Evolutionary conservation across 2,888 invertebrate species (phyloP).

Genomic region (Drosophila rubida): DNA sequence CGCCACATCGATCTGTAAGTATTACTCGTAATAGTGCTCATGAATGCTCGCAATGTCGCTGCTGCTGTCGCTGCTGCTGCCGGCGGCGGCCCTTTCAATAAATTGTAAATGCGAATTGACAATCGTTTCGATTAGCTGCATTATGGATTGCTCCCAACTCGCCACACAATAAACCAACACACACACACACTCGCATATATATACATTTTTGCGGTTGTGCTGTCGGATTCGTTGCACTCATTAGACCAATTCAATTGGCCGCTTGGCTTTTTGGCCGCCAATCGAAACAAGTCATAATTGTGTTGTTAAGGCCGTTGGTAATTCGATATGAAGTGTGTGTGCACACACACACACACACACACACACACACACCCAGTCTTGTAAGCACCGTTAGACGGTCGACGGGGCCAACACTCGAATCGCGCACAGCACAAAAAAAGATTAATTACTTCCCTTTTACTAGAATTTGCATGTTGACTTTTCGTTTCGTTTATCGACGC

Average conservation of each 20-base stretch:
- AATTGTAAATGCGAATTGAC: conserved; percentile 34
- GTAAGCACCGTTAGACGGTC: conserved; percentile 29
- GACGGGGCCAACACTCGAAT: conserved; percentile 19
- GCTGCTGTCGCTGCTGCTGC: conserved; percentile 15
- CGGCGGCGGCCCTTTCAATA: conserved; percentile 60
- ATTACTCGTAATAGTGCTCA: conserved; percentile 18
- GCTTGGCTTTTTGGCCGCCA: conserved; percentile 49
- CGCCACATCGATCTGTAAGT: conserved; percentile 1
- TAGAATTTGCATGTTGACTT: conserved; percentile 73
- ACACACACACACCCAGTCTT: not conserved
- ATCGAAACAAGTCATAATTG: conserved; percentile 67
- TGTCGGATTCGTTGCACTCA: conserved; percentile 80
- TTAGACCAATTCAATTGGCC: conserved; percentile 73
- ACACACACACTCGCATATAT: conserved; percentile 6
- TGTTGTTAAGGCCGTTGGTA: conserved; percentile 74
- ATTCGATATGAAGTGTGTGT: conserved; percentile 57
- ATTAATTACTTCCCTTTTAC: conserved; percentile 74
- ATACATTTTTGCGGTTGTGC: conserved; percentile 39
- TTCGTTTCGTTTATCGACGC: conserved; percentile 48
- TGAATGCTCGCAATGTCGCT: conserved; percentile 49
- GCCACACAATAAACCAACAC: conserved; percentile 7
- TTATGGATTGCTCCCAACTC: conserved; percentile 33
- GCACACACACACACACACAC: not conserved
- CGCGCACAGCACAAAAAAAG: conserved; percentile 28
- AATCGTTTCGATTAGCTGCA: conserved; percentile 68